A percentile compares a stretch with the other conserved stretches of the same genome.
Conservation (phyloP, 2,113 vertebrate genomes). For the Chrysochloris asiatica region DNA sequence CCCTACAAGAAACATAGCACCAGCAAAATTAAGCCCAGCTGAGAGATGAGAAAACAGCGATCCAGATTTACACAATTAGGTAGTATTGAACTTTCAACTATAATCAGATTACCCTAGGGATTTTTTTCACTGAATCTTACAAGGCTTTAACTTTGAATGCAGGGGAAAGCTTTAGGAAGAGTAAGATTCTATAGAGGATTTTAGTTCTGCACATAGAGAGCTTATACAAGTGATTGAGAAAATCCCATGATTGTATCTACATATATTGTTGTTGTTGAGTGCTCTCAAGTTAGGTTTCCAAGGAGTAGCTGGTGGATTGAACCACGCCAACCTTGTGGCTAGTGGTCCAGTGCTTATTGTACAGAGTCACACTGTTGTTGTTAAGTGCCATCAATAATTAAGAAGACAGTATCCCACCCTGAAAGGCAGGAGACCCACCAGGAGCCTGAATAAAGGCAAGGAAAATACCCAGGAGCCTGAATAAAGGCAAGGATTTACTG, state of each 20-base stretch:
- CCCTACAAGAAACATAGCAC: neutral
- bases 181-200: neutral
- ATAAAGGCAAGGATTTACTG: neutral
- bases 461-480: neutral
- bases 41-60: neutral
- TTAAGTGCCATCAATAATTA: too few relatives aligned
- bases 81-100: neutral
- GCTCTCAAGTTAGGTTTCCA: too few relatives aligned
- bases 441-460: neutral
- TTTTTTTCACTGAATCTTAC: neutral
- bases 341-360: too few relatives aligned
- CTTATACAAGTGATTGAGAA: neutral
- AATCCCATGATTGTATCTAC: neutral
- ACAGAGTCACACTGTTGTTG: too few relatives aligned
- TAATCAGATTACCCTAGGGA: neutral
- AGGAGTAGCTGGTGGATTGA: too few relatives aligned
- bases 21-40: neutral
- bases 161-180: neutral
- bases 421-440: neutral
- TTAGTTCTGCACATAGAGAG: neutral
- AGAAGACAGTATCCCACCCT: neutral
- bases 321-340: too few relatives aligned
- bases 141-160: neutral
- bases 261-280: too few relatives aligned
- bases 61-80: constrained; percentile 1